A percentile compares a stretch with the other conserved stretches of the same genome.
Evolutionary conservation across 2,888 invertebrate species (phyloP).

Genomic region (Drosophila cognata): DNA sequence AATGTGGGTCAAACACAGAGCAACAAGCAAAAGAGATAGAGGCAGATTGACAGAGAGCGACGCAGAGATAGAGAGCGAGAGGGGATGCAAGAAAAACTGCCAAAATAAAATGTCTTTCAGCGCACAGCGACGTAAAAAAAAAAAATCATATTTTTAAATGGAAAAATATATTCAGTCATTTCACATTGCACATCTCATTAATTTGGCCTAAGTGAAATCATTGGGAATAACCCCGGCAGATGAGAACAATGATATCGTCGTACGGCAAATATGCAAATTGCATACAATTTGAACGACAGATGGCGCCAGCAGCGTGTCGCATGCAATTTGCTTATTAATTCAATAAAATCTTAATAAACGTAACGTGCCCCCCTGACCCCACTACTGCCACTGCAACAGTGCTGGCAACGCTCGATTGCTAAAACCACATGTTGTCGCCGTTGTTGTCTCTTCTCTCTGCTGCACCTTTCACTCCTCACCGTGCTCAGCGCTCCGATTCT

Average conservation of each 20-base stretch:
- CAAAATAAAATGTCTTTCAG: constrained; percentile 70
- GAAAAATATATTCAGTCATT: constrained; percentile 16
- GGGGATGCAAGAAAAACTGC: constrained; percentile 40
- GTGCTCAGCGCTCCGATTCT: constrained; percentile 2
- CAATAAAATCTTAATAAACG: constrained; percentile 73
- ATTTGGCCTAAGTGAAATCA: constrained; percentile 38
- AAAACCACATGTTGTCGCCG: constrained; percentile 72
- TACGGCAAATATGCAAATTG: constrained; percentile 55
- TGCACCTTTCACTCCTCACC: constrained; percentile 1
- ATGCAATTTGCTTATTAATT: constrained; percentile 79
- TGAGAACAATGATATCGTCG: constrained; percentile 41
- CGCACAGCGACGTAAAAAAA: constrained; percentile 32
- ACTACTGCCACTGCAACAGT: background rate
- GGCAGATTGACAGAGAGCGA: background rate
- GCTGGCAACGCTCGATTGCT: constrained; percentile 50
- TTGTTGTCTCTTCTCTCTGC: constrained; percentile 6
- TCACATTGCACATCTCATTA: constrained; percentile 47
- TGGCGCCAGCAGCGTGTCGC: constrained; percentile 78
- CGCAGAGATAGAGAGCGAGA: background rate
- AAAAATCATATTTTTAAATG: constrained; percentile 40
- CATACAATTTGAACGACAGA: constrained; percentile 66
- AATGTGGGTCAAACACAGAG: constrained; percentile 55
- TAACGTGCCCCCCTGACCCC: constrained; percentile 30
- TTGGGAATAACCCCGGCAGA: constrained; percentile 22
- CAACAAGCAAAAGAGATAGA: background rate